Conservation (phyloP, 2,888 invertebrate species). For the Caenorhabditis sp. region DNA sequence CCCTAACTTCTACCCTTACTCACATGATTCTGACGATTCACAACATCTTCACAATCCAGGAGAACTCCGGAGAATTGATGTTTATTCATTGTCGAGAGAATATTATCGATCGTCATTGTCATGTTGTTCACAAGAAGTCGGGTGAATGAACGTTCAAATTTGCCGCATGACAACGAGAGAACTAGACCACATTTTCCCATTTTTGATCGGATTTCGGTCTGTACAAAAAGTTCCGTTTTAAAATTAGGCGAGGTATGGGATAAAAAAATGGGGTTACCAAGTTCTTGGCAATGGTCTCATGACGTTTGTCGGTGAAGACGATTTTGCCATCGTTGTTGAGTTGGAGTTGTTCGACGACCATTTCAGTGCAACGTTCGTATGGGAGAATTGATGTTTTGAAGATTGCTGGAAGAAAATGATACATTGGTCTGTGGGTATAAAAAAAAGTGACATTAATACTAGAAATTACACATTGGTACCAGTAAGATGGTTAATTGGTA, state of each 20-base stretch:
- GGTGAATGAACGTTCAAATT: slow-evolving; percentile 15
- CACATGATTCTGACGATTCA: slow-evolving; percentile 30
- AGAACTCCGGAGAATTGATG: slow-evolving; percentile 35
- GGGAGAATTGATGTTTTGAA: slow-evolving; percentile 33
- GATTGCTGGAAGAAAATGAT: slow-evolving; percentile 13
- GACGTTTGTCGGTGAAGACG: slow-evolving; percentile 7
- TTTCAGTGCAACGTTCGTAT: slow-evolving; percentile 33
- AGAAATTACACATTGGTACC: too few species aligned
- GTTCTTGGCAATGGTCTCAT: slow-evolving; percentile 11
- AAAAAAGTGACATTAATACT: too few species aligned
- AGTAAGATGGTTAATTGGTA: too few species aligned
- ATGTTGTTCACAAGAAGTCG: slow-evolving; percentile 13
- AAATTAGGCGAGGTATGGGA: too few species aligned
- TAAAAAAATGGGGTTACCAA: slow-evolving; percentile 10
- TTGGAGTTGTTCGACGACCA: slow-evolving; percentile 22
- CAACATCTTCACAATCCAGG: slow-evolving; percentile 34
- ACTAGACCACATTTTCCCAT: slow-evolving; percentile 38
- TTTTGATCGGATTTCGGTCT: slow-evolving; percentile 29
- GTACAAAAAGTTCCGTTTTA: neutral
- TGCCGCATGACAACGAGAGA: slow-evolving; percentile 19
- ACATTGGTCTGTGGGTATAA: too few species aligned
- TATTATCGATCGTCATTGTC: slow-evolving; percentile 18
- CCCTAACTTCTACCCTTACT: too few species aligned
- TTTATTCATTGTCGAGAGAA: slow-evolving; percentile 17
- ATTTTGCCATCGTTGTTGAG: slow-evolving; percentile 16